phyloP scores from a whole-genome alignment of 2,797 vertebrate genomes.

The Sternotherus odoratus region DNA sequence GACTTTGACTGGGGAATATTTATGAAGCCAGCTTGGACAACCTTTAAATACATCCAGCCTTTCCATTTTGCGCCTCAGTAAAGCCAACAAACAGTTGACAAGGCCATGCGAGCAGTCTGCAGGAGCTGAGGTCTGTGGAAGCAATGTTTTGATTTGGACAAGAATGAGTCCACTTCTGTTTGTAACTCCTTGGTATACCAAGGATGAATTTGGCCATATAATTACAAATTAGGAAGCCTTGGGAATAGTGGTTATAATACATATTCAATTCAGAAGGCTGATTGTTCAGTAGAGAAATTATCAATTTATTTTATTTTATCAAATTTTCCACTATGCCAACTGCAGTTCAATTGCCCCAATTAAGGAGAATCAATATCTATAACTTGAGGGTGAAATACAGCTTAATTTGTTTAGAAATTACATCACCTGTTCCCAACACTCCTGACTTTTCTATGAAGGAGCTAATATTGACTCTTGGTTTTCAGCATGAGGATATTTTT shows the following conservation, averaged over 20 bases:
- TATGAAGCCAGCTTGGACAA: background rate
- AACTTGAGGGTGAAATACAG: conserved; percentile 35
- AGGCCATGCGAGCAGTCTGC: background rate
- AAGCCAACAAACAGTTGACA: background rate
- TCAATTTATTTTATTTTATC: conserved; percentile 28
- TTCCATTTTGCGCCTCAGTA: background rate
- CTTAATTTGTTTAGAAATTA: conserved; percentile 43
- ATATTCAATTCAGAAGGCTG: background rate
- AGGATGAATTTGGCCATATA: background rate
- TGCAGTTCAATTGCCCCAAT: conserved; percentile 14
- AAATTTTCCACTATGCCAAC: conserved; percentile 68
- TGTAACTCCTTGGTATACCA: background rate
- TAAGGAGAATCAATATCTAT: conserved; percentile 35
- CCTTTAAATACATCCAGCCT: background rate
- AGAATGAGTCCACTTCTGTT: background rate
- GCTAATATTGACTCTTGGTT: background rate
- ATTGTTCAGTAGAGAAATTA: background rate
- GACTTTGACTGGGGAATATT: background rate
- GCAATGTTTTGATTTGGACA: background rate
- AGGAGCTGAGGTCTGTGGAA: background rate
- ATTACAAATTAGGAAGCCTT: background rate
- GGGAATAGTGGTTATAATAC: background rate
- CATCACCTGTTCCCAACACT: conserved; percentile 9
- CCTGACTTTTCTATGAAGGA: background rate
- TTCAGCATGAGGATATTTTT: background rate